Evolutionary conservation across 23 tunicate genomes (phyloP).

Genomic region (Trididemnum clinides): DNA sequence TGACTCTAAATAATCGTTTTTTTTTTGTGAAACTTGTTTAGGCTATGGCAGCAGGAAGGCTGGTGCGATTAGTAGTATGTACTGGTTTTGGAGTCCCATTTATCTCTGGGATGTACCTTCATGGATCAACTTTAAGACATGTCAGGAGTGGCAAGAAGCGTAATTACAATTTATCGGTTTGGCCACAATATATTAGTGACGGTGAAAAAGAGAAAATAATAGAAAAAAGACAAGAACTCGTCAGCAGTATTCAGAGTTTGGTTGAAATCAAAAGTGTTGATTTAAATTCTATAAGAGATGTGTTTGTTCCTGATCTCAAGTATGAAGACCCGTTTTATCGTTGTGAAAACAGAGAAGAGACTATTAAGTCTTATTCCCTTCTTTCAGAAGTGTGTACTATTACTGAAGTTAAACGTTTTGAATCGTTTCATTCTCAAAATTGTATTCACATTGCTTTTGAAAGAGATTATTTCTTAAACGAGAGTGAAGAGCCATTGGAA

Average conservation of each 20-base stretch:
- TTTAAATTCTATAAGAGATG: neutral
- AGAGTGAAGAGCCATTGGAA: no score
- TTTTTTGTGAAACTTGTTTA: no score
- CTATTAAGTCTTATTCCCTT: neutral
- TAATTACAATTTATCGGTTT: neutral
- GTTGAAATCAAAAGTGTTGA: neutral
- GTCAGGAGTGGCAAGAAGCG: neutral
- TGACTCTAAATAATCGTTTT: no score
- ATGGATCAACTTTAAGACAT: neutral
- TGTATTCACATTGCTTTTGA: constrained; percentile 17
- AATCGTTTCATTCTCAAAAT: constrained; percentile 1
- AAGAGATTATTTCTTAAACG: neutral
- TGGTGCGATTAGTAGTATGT: no score
- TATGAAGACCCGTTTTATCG: constrained; percentile 8
- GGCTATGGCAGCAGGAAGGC: no score
- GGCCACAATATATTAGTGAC: neutral
- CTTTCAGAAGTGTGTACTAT: neutral
- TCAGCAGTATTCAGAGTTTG: neutral
- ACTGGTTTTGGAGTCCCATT: no score
- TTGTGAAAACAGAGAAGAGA: neutral
- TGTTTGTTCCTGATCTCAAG: neutral
- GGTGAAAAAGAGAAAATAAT: neutral
- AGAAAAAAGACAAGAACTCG: neutral
- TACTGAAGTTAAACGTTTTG: neutral
- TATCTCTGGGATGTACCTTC: no score